phyloP scores from a whole-genome alignment of 2,797 vertebrate genomes.

The Artibeus jamaicensis region DNA sequence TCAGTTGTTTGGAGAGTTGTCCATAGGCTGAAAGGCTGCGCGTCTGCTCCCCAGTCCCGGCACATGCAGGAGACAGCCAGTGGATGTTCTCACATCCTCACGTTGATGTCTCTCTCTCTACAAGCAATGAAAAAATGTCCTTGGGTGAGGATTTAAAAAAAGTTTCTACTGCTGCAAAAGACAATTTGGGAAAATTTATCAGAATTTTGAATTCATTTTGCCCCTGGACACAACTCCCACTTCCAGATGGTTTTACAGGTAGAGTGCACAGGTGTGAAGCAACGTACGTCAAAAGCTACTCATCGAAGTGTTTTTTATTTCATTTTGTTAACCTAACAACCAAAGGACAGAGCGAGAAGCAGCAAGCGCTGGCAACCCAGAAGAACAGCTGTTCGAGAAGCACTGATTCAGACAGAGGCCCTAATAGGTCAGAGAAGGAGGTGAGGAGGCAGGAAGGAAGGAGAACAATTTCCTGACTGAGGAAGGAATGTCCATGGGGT shows the following conservation, averaged over 20 bases:
- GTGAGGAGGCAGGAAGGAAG: neutral
- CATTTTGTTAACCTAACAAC: neutral
- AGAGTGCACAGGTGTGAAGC: neutral
- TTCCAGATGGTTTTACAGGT: neutral
- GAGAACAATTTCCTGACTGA: neutral
- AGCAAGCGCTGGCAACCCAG: no score
- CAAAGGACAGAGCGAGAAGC: neutral
- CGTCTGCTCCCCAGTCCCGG: neutral
- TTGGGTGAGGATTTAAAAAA: neutral
- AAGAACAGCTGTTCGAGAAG: neutral
- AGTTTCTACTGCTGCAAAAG: neutral
- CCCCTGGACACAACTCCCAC: neutral
- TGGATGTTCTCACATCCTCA: no score
- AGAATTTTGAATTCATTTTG: neutral
- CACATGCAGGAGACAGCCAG: neutral
- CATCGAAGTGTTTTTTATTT: neutral
- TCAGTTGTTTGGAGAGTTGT: no score
- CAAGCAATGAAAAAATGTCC: neutral
- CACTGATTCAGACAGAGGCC: neutral
- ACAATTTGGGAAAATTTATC: neutral
- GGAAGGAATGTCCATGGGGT: no score
- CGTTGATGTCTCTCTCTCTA: neutral
- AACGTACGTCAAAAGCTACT: neutral
- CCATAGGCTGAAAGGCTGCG: no score
- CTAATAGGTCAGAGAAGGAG: fast-evolving